These are phyloP conservation scores for Lycopodina hypogea DNA, from an alignment of 37 sponge, comb jelly and placozoan genomes.

Conservation along the genomic window DNA sequence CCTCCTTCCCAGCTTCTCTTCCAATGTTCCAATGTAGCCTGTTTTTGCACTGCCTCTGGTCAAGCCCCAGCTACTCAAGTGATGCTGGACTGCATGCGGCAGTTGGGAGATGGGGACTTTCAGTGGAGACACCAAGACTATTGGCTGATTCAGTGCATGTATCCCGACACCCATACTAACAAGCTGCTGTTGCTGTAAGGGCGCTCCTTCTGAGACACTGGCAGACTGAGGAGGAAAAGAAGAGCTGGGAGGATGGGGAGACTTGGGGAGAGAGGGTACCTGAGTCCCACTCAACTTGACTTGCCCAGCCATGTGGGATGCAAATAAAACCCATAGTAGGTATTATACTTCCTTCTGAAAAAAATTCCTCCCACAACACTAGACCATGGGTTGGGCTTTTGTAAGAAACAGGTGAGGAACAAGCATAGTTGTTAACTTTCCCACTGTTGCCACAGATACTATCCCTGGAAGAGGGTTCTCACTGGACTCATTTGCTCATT, in stretches of 20 bases:
- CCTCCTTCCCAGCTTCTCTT: background rate
- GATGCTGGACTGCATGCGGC: background rate
- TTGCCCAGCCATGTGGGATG: background rate
- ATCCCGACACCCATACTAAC: background rate
- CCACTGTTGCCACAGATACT: background rate
- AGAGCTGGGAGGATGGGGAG: background rate
- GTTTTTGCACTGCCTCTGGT: background rate
- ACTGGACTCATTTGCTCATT: slow-evolving; percentile 2
- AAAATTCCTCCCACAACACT: background rate
- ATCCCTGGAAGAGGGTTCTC: slow-evolving; percentile 16
- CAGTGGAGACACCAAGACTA: slow-evolving; percentile 44
- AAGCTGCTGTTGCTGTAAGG: background rate
- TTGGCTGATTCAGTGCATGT: slow-evolving; percentile 7
- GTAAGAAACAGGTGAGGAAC: background rate
- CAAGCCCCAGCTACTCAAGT: slow-evolving; percentile 7
- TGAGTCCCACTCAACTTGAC: background rate
- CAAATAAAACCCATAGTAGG: background rate
- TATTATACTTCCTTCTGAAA: background rate
- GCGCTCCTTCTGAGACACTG: background rate
- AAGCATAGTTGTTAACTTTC: background rate
- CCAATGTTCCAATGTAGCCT: background rate
- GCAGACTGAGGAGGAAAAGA: background rate
- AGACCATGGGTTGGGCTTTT: background rate
- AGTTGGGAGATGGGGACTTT: slow-evolving; percentile 23
- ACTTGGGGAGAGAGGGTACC: background rate